These are phyloP conservation scores for Norana najaformis DNA, from an alignment of 2,888 invertebrate species.

Conservation along the genomic window DNA sequence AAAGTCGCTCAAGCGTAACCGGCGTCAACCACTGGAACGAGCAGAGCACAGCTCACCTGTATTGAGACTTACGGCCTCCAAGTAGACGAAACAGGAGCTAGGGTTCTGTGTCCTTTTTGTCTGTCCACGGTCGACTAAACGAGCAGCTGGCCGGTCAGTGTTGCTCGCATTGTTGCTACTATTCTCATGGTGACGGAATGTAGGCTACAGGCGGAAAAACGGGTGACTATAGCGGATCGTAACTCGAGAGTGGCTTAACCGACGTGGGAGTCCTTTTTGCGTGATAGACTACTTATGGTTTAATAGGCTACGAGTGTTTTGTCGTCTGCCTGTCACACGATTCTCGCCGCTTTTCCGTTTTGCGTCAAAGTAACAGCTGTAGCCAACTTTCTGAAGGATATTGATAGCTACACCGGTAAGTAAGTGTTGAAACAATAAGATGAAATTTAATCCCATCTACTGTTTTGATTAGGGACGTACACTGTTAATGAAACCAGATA, in stretches of 20 bases:
- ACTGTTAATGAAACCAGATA: no score
- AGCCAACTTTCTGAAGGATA: constrained; percentile 2
- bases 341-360: not conserved
- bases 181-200: not conserved
- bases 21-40: not conserved
- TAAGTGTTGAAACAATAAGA: no score
- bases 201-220: no score
- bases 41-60: not conserved
- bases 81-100: not conserved
- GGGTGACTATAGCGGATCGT: not conserved
- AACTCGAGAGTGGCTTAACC: not conserved
- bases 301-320: not conserved
- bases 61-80: not conserved
- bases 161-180: not conserved
- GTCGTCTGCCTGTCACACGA: not conserved
- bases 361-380: not conserved
- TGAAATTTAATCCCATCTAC: no score
- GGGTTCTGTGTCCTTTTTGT: not conserved
- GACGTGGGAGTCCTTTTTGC: not conserved
- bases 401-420: not conserved
- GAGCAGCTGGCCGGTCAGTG: not conserved
- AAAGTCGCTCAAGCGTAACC: not conserved
- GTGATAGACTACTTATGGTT: not conserved
- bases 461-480: no score
- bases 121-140: not conserved